Evolutionary conservation across 1,140 invertebrate species (phyloP), one percentile per base, ranked within the genome.

Genomic region (Drosophila insularis): DNA sequence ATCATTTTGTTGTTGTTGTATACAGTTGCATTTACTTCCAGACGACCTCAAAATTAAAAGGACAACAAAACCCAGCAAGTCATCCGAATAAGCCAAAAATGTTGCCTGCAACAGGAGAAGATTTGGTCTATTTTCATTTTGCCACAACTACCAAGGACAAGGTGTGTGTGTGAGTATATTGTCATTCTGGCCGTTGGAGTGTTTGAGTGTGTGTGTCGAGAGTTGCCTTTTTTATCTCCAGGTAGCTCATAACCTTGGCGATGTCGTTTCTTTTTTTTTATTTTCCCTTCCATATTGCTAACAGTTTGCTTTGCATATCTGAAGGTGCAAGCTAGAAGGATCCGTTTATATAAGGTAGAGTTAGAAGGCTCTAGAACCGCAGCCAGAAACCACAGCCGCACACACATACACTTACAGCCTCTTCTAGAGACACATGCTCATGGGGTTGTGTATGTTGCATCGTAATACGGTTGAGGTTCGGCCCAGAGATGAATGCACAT

Each of bases 171-270:
- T 63, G 37, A 19, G 17, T 56, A 14, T 19, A 17, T 32, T 43
- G 31, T 31, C 8, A 21, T 40, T 54, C 39, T 50, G 39, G 43
- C 21, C 37, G 23, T 53, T 27, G 37, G 53, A 54, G 63, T 43
- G 50, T 50, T 63, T 73, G 53, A 74, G 63, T 75, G 72, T 74
- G 72, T 74, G 71, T 74, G 71, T 50, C 50, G 56, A 43, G 53
- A 55, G 63, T 39, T 65, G 27, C 32, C 63, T 35, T 56, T 23
- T 55, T 65, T 58, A 65, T 59, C 39, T 64, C 31, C 40, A 74
- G 60, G 63, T 63, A 70, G 64, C 65, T 50, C 46, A 68, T 87
- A 87, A 86, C 82, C 82, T 86, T 86, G 82, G 84, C 79, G 82
- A 73, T 63, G 71, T 54, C 63, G 63, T 55, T 86, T 63, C 62